Evolutionary conservation across 2,797 vertebrate genomes (phyloP).

Genomic region (Cebuella pygmaea): DNA sequence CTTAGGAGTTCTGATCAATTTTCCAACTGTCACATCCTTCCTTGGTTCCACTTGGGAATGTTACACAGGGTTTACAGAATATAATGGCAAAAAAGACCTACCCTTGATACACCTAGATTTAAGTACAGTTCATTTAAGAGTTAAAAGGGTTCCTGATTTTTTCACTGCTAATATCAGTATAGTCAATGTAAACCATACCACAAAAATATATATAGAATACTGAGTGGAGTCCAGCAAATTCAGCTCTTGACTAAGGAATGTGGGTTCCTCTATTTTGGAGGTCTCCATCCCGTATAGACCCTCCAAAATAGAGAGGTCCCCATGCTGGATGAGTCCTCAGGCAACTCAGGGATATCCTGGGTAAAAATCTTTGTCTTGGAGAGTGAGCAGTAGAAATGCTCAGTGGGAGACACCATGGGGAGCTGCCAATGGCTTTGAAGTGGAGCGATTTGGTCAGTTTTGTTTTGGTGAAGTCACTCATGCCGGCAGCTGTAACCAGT

Average conservation of each 20-base stretch:
- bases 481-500: neutral
- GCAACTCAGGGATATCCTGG: neutral
- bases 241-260: neutral
- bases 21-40: neutral
- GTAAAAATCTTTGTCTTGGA: neutral
- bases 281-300: no score
- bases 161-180: neutral
- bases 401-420: fast-evolving
- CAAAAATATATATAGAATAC: neutral
- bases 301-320: neutral
- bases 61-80: neutral
- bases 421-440: neutral
- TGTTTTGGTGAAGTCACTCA: neutral
- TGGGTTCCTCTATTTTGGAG: no score
- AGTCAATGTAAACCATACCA: neutral
- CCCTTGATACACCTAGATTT: constrained; percentile 14
- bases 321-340: neutral
- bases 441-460: neutral
- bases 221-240: neutral
- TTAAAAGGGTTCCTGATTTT: neutral
- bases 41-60: neutral
- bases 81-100: neutral
- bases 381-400: neutral
- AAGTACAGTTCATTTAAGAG: neutral
- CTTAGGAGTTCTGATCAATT: constrained; percentile 55